Evolutionary conservation across 2,113 vertebrate genomes (phyloP).

Genomic region (Nanorana parkeri): DNA sequence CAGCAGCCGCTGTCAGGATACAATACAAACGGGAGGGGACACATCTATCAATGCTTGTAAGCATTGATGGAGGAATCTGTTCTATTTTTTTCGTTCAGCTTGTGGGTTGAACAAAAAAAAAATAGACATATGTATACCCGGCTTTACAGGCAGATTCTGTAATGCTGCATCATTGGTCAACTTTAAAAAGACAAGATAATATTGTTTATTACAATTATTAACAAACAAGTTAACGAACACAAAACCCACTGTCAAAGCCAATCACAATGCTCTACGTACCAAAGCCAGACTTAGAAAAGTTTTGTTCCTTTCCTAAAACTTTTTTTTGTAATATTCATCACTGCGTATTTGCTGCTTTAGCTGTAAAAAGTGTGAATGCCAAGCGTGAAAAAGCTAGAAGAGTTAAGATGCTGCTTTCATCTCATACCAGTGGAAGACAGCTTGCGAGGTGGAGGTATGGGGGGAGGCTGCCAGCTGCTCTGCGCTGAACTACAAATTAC

Average conservation of each 20-base stretch:
- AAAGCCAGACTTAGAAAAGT: conserved; percentile 11
- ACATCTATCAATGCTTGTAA: no score
- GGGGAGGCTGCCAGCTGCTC: conserved; percentile 49
- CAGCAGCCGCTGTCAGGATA: no score
- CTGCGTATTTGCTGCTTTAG: conserved; percentile 1
- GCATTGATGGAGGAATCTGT: no score
- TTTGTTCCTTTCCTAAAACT: neutral
- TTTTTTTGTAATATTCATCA: neutral
- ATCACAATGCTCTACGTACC: neutral
- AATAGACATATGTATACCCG: no score
- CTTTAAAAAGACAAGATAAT: no score
- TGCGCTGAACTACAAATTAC: conserved; percentile 54
- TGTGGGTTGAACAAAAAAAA: no score
- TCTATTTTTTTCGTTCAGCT: no score
- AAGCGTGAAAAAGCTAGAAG: conserved; percentile 43
- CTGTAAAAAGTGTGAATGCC: conserved; percentile 29
- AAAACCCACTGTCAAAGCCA: neutral
- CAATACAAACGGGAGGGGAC: no score
- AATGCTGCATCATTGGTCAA: no score
- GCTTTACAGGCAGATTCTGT: no score
- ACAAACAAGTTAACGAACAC: neutral
- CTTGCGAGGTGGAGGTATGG: conserved; percentile 44
- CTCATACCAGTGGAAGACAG: conserved; percentile 40
- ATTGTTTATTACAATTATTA: no score
- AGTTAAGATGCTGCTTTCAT: conserved; percentile 49